Evolutionary conservation across 2,113 vertebrate genomes (phyloP).

Genomic region (Ceyx melanurus): DNA sequence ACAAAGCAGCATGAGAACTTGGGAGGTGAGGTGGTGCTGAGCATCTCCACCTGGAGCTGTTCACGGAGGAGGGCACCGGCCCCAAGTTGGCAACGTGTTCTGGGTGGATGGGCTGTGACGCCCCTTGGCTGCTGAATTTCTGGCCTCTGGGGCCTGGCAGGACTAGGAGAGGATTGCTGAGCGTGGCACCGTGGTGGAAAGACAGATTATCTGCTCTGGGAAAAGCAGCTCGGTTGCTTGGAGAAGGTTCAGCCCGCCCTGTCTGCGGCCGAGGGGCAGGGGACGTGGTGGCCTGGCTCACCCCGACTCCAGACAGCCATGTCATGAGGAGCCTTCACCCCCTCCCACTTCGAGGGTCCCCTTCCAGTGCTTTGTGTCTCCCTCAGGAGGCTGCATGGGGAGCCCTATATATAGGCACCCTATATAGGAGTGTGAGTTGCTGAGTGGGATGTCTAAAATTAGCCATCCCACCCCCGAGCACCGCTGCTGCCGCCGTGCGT

Average conservation of each 20-base stretch:
- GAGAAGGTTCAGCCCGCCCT: background rate
- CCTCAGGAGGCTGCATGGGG: background rate
- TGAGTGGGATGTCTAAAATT: slow-evolving; percentile 59
- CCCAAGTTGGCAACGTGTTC: background rate
- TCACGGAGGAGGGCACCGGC: accelerated
- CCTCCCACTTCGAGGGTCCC: background rate
- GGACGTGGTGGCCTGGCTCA: accelerated
- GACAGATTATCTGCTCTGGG: background rate
- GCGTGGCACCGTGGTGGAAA: accelerated
- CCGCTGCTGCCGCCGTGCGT: background rate
- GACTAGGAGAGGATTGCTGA: background rate
- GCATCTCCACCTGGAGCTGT: accelerated
- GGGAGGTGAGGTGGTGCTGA: background rate
- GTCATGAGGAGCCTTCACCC: background rate
- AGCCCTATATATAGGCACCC: slow-evolving; percentile 56
- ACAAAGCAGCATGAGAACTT: background rate
- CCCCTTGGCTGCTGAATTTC: background rate
- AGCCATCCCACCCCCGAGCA: slow-evolving; percentile 34
- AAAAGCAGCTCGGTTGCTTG: background rate
- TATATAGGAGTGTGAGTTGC: slow-evolving; percentile 30
- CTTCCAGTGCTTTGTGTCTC: background rate
- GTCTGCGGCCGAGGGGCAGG: background rate
- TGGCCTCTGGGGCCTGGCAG: background rate
- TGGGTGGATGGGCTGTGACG: accelerated
- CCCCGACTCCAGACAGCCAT: background rate